Evolutionary conservation across 2,888 invertebrate genomes (phyloP).

Genomic region (Drosophila suboccidentalis): DNA sequence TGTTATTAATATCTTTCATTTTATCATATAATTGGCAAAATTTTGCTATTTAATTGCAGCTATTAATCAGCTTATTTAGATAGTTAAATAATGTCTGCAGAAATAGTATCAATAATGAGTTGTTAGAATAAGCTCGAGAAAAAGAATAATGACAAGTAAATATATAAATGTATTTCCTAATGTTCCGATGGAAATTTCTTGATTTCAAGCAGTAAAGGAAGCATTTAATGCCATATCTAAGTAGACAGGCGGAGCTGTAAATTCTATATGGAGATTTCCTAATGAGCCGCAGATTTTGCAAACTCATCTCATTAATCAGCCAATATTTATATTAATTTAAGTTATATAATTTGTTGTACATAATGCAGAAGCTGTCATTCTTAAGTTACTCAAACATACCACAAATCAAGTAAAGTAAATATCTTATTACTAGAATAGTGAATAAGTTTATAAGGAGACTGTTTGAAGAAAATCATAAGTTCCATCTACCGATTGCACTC

Average conservation of each 20-base stretch:
- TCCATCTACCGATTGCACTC: neutral
- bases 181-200: slow-evolving; percentile 2
- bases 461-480: neutral
- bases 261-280: slow-evolving; percentile 28
- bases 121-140: neutral
- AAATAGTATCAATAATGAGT: slow-evolving; percentile 4
- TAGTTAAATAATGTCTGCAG: slow-evolving; percentile 3
- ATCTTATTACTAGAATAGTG: neutral
- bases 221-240: neutral
- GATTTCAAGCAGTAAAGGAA: neutral
- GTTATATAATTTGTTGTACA: neutral
- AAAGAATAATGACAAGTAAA: slow-evolving; percentile 3
- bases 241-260: slow-evolving; percentile 27
- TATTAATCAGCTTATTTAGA: slow-evolving; percentile 37
- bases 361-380: neutral
- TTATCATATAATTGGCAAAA: slow-evolving; percentile 27
- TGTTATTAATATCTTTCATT: slow-evolving; percentile 20
- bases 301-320: slow-evolving; percentile 40
- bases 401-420: neutral
- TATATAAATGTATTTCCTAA: neutral
- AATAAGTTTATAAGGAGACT: neutral
- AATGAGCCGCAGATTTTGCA: slow-evolving; percentile 35
- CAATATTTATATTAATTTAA: slow-evolving; percentile 4
- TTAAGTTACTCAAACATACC: neutral
- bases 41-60: slow-evolving; percentile 17